phyloP scores from a whole-genome alignment of 2,113 vertebrate species.

The Vidua chalybeata region DNA sequence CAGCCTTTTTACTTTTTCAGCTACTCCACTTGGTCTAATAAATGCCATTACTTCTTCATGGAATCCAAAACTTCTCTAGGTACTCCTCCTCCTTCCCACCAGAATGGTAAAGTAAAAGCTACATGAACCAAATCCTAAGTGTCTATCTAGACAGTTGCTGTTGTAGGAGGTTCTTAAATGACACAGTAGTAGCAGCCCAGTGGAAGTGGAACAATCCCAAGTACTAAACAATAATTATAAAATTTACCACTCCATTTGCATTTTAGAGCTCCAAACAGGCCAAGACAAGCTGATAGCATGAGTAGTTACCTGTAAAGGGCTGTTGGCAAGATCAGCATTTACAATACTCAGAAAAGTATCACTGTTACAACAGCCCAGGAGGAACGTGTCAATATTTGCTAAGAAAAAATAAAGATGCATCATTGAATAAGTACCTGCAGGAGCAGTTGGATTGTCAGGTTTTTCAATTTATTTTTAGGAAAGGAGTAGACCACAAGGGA shows the following conservation, averaged over 20 bases:
- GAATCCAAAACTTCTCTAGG: background rate
- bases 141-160: background rate
- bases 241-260: background rate
- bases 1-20: background rate
- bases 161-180: background rate
- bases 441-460: background rate
- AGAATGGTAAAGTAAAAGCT: background rate
- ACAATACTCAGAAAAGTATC: background rate
- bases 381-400: background rate
- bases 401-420: background rate
- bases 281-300: background rate
- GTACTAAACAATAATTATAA: background rate
- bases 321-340: background rate
- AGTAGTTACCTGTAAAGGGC: background rate
- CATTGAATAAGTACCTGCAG: background rate
- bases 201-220: background rate
- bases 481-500: background rate
- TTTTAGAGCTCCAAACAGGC: background rate
- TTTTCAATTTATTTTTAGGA: accelerated
- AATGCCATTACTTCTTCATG: background rate
- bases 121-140: background rate
- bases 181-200: background rate
- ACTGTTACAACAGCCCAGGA: background rate
- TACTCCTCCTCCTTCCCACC: background rate
- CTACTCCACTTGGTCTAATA: background rate